These are phyloP conservation scores for Dryadula phaetusa DNA, from an alignment of 2,888 invertebrate species.

Conservation along the genomic window DNA sequence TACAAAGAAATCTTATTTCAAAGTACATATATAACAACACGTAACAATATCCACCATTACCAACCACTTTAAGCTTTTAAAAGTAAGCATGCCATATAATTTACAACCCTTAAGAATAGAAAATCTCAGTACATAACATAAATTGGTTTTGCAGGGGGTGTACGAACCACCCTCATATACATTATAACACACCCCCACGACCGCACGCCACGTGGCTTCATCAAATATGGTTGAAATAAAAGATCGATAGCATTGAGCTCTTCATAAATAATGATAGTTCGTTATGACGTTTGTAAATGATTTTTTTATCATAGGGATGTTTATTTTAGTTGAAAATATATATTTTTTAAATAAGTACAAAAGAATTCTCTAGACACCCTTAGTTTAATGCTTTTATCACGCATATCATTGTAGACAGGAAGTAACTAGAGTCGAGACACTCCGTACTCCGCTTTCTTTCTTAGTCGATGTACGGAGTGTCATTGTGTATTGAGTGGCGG, in stretches of 20 bases:
- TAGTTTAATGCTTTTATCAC: too few relatives aligned
- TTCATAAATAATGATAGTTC: not conserved
- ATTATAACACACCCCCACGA: conserved; percentile 51
- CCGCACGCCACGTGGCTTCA: conserved; percentile 49
- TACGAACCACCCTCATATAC: conserved; percentile 39
- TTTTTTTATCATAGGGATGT: too few relatives aligned
- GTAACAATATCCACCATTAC: not conserved
- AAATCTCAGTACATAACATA: conserved; percentile 36
- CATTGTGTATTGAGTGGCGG: too few relatives aligned
- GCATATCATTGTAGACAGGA: too few relatives aligned
- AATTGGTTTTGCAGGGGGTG: conserved; percentile 50
- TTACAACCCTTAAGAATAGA: conserved; percentile 22
- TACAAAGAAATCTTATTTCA: not conserved
- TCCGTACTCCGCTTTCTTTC: too few relatives aligned
- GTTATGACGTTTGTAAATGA: not conserved
- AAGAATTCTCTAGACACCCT: too few relatives aligned
- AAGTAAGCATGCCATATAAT: conserved; percentile 14
- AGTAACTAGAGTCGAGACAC: too few relatives aligned
- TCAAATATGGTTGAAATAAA: conserved; percentile 55
- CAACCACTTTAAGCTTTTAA: not conserved
- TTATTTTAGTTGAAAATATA: too few relatives aligned
- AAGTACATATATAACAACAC: not conserved
- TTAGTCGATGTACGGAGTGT: too few relatives aligned
- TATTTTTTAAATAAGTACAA: too few relatives aligned
- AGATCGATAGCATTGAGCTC: conserved; percentile 52